phyloP scores from a whole-genome alignment of 2,113 vertebrate species.

The Clarias macrocephalus region DNA sequence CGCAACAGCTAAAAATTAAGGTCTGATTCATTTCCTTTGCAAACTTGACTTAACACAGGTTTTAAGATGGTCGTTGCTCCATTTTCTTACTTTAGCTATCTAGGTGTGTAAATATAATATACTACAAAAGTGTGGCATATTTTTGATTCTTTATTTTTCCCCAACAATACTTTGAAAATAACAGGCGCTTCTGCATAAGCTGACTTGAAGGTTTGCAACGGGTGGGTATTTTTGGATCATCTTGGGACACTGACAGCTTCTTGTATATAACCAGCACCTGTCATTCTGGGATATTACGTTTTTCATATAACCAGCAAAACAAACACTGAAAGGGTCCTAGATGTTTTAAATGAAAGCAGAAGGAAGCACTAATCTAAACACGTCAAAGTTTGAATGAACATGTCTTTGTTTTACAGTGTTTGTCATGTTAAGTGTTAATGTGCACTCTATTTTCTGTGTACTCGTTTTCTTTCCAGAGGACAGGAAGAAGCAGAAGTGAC shows the following conservation, averaged over 20 bases:
- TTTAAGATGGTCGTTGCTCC: slow-evolving; percentile 10
- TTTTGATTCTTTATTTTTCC: neutral
- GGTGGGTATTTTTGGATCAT: slow-evolving; percentile 23
- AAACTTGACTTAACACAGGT: neutral
- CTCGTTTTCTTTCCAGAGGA: neutral
- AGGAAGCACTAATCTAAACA: neutral
- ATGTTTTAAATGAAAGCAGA: slow-evolving; percentile 6
- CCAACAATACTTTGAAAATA: slow-evolving; percentile 9
- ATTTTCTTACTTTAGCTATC: slow-evolving; percentile 21
- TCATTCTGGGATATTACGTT: slow-evolving; percentile 3
- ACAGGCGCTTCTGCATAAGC: neutral
- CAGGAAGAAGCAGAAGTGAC: neutral
- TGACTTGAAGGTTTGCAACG: neutral
- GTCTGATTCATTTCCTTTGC: slow-evolving; percentile 46
- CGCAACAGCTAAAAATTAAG: slow-evolving; percentile 41
- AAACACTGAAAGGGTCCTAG: neutral
- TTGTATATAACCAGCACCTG: slow-evolving; percentile 31
- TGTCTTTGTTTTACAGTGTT: neutral
- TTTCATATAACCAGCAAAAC: slow-evolving; percentile 13
- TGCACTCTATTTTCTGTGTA: neutral
- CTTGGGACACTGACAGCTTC: neutral
- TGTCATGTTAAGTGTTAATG: neutral
- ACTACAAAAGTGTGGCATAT: neutral
- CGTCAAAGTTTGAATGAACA: no score
- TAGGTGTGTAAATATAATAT: neutral